Percentiles rank a stretch among this genome's conserved stretches.
These are phyloP conservation scores for Daboia siamensis DNA, from an alignment of 2,113 vertebrate genomes.

Conservation along the genomic window DNA sequence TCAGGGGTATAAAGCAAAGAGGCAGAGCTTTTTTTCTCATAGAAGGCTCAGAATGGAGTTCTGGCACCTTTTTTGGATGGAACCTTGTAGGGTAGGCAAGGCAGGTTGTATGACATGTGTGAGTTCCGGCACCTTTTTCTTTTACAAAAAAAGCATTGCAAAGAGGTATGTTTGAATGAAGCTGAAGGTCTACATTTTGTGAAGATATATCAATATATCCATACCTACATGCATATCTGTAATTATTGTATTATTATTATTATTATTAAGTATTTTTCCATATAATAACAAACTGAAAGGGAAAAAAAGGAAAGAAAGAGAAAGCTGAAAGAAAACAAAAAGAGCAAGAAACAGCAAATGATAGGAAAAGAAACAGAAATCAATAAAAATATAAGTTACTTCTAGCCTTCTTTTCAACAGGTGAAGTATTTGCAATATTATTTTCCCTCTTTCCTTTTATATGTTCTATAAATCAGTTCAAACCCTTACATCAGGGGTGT, in stretches of 20 bases:
- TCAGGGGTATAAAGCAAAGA: background rate
- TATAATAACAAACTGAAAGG: background rate
- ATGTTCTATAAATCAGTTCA: background rate
- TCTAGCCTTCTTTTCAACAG: background rate
- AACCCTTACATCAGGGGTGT: too few relatives aligned
- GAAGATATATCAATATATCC: background rate
- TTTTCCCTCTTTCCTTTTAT: background rate
- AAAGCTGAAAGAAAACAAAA: background rate
- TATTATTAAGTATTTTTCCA: background rate
- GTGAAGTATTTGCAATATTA: background rate
- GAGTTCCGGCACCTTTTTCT: too few relatives aligned
- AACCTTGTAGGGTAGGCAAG: too few relatives aligned
- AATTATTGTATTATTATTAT: background rate
- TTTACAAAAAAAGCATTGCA: too few relatives aligned
- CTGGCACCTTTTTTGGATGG: too few relatives aligned
- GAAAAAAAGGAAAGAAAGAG: background rate
- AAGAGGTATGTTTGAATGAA: background rate
- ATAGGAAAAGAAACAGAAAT: background rate
- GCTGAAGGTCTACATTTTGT: background rate
- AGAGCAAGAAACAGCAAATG: background rate
- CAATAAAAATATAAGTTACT: background rate
- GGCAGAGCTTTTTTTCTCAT: too few relatives aligned
- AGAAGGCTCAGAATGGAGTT: too few relatives aligned
- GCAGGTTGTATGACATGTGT: too few relatives aligned
- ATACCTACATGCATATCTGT: background rate